Percentiles rank a stretch among this genome's conserved stretches.
phyloP scores from a whole-genome alignment of 2,113 vertebrate genomes.

The Terrapene triunguis region DNA sequence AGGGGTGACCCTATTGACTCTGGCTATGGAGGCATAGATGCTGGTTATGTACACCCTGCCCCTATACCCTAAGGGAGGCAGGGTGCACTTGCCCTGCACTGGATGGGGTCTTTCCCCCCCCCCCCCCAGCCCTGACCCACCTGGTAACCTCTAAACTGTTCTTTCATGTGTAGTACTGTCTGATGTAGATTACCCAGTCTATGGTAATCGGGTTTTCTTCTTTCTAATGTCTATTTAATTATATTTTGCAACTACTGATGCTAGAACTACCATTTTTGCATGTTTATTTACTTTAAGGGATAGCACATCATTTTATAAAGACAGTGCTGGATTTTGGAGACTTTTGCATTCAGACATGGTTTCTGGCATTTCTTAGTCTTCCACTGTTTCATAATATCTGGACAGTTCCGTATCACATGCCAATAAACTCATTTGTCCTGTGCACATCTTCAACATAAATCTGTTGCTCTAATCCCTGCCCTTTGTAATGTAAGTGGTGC shows the following conservation, averaged over 20 bases:
- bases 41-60: too few relatives aligned
- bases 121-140: too few relatives aligned
- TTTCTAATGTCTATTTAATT: slow-evolving; percentile 13
- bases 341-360: background rate
- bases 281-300: slow-evolving; percentile 45
- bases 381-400: background rate
- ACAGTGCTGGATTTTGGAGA: background rate
- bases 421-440: slow-evolving; percentile 6
- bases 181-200: background rate
- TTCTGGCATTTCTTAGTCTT: slow-evolving; percentile 1
- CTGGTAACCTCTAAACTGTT: background rate
- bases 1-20: too few relatives aligned
- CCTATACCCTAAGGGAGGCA: too few relatives aligned
- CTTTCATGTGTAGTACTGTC: background rate
- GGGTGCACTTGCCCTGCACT: too few relatives aligned
- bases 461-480: background rate
- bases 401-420: background rate
- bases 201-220: slow-evolving; percentile 35
- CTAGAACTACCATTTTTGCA: slow-evolving; percentile 27
- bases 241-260: slow-evolving; percentile 19
- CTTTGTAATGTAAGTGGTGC: background rate
- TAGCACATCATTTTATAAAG: slow-evolving; percentile 9
- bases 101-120: too few relatives aligned
- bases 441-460: background rate
- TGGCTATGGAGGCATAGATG: too few relatives aligned